Percentiles rank a stretch among this genome's conserved stretches.
Evolutionary conservation across 1,140 invertebrate genomes (phyloP).

Genomic region (Hermetia illucens): DNA sequence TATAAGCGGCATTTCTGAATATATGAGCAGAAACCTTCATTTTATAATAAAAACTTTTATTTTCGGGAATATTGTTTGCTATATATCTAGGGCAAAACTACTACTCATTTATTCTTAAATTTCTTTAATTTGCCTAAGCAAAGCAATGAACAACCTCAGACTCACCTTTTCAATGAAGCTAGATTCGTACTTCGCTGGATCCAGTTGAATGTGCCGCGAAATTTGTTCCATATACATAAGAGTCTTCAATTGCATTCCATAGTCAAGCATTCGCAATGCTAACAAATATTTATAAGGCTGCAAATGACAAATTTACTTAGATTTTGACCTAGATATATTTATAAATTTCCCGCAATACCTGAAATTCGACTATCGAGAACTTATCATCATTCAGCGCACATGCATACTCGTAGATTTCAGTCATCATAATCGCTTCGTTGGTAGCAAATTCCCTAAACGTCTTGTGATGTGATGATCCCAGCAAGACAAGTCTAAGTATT

Average conservation of each 20-base stretch:
- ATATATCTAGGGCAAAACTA: background rate
- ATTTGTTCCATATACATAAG: constrained; percentile 73
- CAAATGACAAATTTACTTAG: constrained; percentile 12
- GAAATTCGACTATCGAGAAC: constrained; percentile 56
- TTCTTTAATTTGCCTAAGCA: constrained; percentile 1
- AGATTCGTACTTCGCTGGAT: constrained; percentile 38
- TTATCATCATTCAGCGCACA: constrained; percentile 62
- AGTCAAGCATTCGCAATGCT: constrained; percentile 61
- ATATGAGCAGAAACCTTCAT: too few relatives aligned
- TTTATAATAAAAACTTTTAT: too few relatives aligned
- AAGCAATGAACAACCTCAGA: background rate
- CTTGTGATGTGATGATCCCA: constrained; percentile 54
- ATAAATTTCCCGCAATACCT: constrained; percentile 33
- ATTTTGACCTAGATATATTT: constrained; percentile 5
- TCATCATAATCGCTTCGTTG: constrained; percentile 79
- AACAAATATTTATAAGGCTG: constrained; percentile 60
- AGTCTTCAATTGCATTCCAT: constrained; percentile 60
- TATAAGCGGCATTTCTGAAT: too few relatives aligned
- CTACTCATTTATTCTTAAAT: background rate
- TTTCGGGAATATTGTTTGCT: too few relatives aligned
- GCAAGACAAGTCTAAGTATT: constrained; percentile 56
- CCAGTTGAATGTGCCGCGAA: constrained; percentile 44
- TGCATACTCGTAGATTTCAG: constrained; percentile 90
- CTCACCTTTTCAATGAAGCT: constrained; percentile 46
- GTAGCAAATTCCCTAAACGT: constrained; percentile 55